Evolutionary conservation across 1,140 invertebrate species (phyloP).

Genomic region (Aphelinus atriplicis): DNA sequence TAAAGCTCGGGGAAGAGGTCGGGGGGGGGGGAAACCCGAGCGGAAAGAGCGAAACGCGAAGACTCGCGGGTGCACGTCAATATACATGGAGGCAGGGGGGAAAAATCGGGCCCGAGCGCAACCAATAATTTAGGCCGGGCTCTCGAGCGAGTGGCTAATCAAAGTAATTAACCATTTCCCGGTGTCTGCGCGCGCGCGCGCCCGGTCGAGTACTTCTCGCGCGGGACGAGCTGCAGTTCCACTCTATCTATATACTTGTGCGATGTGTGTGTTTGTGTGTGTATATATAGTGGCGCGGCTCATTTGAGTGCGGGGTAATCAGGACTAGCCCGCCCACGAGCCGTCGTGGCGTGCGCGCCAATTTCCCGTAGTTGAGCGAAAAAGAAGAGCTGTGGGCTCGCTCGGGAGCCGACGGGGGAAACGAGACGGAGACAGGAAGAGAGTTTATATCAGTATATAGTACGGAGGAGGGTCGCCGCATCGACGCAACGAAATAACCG

Average conservation of each 20-base stretch:
- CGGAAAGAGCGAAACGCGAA: not conserved
- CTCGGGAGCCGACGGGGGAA: too few species aligned
- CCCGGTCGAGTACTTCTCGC: not conserved
- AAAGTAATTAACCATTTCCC: conserved; percentile 26
- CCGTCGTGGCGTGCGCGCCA: not conserved
- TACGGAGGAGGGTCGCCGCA: too few species aligned
- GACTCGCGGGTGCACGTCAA: not conserved
- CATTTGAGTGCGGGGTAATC: conserved; percentile 14
- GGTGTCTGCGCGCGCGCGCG: not conserved
- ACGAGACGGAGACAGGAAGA: too few species aligned
- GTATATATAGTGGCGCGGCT: not conserved
- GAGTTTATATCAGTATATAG: too few species aligned
- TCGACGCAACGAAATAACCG: too few species aligned
- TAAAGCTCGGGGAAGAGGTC: too few species aligned
- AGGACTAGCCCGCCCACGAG: conserved; percentile 20
- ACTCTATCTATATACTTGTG: too few species aligned
- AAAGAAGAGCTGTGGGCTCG: too few species aligned
- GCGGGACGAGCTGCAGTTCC: not conserved
- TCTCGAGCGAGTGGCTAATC: not conserved
- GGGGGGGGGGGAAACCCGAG: not conserved
- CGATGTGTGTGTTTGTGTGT: too few species aligned
- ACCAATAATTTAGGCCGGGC: conserved; percentile 15
- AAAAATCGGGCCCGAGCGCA: not conserved
- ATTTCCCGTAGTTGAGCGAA: too few species aligned
- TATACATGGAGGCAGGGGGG: not conserved